phyloP scores from a whole-genome alignment of 2,888 invertebrate species.

The Adelphocoris suturalis region DNA sequence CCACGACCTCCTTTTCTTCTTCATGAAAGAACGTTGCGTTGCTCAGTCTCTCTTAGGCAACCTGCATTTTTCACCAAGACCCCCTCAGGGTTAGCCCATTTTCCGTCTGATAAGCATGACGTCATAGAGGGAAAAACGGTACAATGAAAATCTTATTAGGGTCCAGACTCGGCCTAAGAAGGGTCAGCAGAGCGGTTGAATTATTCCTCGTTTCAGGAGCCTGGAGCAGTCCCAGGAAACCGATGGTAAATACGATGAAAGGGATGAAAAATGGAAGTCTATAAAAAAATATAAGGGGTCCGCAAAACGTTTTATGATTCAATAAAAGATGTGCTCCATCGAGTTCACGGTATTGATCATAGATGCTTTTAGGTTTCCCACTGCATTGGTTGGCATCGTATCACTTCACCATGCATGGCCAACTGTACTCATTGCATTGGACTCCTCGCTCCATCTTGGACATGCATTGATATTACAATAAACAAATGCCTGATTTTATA shows the following conservation, averaged over 20 bases:
- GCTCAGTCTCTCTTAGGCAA: conserved; percentile 11
- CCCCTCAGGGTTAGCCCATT: conserved; percentile 8
- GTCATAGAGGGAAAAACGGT: conserved; percentile 32
- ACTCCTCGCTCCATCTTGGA: no score
- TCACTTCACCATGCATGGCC: no score
- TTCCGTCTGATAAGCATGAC: conserved; percentile 18
- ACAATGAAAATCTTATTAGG: conserved; percentile 36
- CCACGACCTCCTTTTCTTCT: conserved; percentile 5
- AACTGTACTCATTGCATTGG: no score
- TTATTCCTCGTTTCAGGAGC: conserved; percentile 1
- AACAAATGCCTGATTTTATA: no score
- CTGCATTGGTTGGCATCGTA: no score
- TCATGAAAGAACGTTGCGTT: neutral
- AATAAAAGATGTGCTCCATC: neutral
- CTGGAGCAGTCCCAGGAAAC: neutral
- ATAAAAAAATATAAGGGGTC: neutral
- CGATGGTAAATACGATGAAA: neutral
- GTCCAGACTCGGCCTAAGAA: neutral
- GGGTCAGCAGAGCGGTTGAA: neutral
- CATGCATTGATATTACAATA: no score
- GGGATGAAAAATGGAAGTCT: neutral
- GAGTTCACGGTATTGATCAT: no score
- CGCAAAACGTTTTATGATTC: neutral
- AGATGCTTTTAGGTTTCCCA: no score
- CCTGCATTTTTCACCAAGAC: conserved; percentile 12